Base-by-base conservation (phyloP, 2,888 invertebrate genomes). In the Hermaeophaga mercurialis region DNA sequence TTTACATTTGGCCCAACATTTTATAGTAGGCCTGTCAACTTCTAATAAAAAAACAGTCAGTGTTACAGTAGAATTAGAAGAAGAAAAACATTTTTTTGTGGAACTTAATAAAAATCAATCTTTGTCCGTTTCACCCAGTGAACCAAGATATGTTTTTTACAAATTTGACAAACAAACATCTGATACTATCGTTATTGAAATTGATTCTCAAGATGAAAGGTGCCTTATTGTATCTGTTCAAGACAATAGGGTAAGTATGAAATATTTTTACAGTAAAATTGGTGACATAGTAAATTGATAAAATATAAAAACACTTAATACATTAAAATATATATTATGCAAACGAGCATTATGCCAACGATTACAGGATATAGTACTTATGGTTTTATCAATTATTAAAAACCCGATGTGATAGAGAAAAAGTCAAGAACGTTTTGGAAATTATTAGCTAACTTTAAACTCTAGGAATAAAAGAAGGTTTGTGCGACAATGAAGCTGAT, bases 141-240 rank as follows among this genome's bases (percentile, higher is more conserved):
- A 85, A 71, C 82, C 89, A 52, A 78, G 84, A 74, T 84, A 86
- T 79, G 81, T 80, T 68, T 81, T 80, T 64, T 87, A 84, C 66
- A 76, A 78, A 34, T 87, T 87, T 67, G 3, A 44, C 64, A 53
- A 64, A 1, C 59, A 69, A 72, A 59, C 76, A 26, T 62, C 66
- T 7, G 71, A 70, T 9, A 74, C 74, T 0, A 85, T 88, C 0
- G 79, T 88, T 1, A 79, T 89, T 0, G 80, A 84, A 73, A 82
- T 88, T 0, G 81, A 84, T 54, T 89, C 89, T 0, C 79, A 82
- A 4, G 85, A 85, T 66, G 82, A 84, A 33, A 81, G 84, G 0
- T 94, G 93, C 70, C 87, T 90, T 76, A 84, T 88, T 0, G 83
- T 92, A 0, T 91, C 92, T 0, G 85, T 93, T 65, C 92, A 94